Base-by-base conservation (phyloP, 2,797 vertebrate genomes). In the Acipenser ruthenus region DNA sequence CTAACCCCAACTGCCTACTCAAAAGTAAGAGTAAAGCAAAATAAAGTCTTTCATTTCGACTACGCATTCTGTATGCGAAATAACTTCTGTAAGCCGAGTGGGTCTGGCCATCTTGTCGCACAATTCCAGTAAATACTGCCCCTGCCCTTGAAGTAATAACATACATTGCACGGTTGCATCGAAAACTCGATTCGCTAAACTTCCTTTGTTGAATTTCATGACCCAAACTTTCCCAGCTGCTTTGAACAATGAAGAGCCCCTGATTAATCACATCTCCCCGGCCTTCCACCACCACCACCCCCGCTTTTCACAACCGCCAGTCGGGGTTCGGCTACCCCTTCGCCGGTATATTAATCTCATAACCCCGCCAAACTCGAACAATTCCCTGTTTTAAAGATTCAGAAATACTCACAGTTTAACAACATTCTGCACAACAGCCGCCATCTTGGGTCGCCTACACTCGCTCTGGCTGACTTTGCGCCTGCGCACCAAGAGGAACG, bases 361-460 rank as follows among this genome's bases (percentile, higher is more conserved):
- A 15, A 71, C 71, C 51, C 64, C 7, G 59, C 60, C 15, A 10
- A 6, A n/a, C 55, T 58, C 11, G 51, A 12, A 10, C 55, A n/a
- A 6, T n/a, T 11, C 75, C 77, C 1, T 74, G 18, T 1, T 72
- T 49, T 73, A 80, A 75, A 80, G 72, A 69, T 71, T 68, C 75
- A 74, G 72, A 63, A 74, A 72, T 83, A 94, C 92, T 95, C 86
- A 97, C 94, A 95, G 90, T 89, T 94, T 94, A 78, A 97, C 94
- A 86, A 96, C 95, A 93, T 95, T 97, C 83, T 98, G 94, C 78
- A 97, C 95, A 83, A 94, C 94, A 74, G 95, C 94, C 90, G 95
- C 95, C 95, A 98, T 98, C 91, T 96, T 95, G 85, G 73, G 75
- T 79, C 76, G 69, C 81, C 83, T 63, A 83, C 64, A 75, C 78